Base-by-base conservation (phyloP, 2,888 invertebrate species). In the Drosophila ustulata region DNA sequence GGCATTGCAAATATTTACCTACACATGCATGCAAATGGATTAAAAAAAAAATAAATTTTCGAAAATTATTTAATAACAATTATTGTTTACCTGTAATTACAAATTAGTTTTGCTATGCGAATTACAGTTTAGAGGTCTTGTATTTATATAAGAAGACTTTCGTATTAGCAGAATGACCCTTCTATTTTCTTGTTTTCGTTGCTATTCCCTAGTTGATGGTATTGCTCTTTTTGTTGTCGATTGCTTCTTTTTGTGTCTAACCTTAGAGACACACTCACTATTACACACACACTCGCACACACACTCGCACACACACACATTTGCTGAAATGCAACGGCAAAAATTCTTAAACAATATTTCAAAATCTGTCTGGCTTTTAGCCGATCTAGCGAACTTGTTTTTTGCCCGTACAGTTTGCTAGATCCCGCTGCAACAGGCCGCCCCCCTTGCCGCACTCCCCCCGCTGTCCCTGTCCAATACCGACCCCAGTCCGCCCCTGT, bases 341-440 rank as follows among this genome's bases (percentile, higher is more conserved):
- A 89, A 89, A 87, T 84, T 84, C 89, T 83, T 82, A 88, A 83
- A 89, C 85, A 85, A 85, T 85, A 85, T 85, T 89, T 85, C 88
- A 85, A 85, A 83, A 89, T 89, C 85, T 89, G 88, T 89, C 85
- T 85, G 89, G 89, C 85, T 89, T 85, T 87, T 81, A 77, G 89
- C 82, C 85, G 89, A 85, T 85, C 85, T 89, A 68, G 80, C 84
- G 88, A 89, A 88, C 88, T 89, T 89, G 82, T 82, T 82, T 88
- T 82, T 82, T 76, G 76, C 79, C 69, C 68, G 69, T 74, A 52
- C 78, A 47, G 57, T 62, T 78, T 67, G 75, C 66, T 67, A 75
- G 65, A 65, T 18, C 45, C 37, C 41, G 46, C 61, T 25, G 43
- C 65, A 28, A 4, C 18, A 25, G 6, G 9, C 43, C 11, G 51